A percentile compares a stretch with the other conserved stretches of the same genome.
phyloP scores from a whole-genome alignment of 2,113 vertebrate species.

The Gallinago media region DNA sequence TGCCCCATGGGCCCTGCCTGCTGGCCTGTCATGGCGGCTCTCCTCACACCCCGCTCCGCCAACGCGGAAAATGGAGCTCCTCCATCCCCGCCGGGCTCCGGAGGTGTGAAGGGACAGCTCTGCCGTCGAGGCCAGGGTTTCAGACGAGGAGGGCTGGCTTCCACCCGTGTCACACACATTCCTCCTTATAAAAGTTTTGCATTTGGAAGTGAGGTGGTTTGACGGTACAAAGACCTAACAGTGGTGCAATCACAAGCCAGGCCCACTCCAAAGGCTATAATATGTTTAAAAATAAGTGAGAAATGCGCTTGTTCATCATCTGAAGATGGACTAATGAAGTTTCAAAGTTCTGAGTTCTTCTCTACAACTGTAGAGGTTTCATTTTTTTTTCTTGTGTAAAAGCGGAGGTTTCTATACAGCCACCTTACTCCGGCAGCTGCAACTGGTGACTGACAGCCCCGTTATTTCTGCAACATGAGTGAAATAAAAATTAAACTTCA shows the following conservation, averaged over 20 bases:
- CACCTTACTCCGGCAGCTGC: not conserved
- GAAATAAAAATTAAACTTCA: not conserved
- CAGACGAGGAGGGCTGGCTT: not conserved
- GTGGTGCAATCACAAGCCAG: not conserved
- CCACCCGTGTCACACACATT: not conserved
- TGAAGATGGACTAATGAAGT: not conserved
- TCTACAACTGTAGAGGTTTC: not conserved
- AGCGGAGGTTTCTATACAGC: not conserved
- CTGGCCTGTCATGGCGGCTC: accelerated
- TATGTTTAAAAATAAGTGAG: not conserved
- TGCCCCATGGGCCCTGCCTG: accelerated
- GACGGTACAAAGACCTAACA: not conserved
- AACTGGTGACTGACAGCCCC: not conserved
- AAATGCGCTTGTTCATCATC: not conserved
- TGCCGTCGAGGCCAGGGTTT: accelerated
- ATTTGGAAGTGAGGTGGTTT: not conserved
- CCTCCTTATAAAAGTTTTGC: not conserved
- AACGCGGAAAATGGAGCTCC: accelerated
- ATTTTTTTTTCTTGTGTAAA: not conserved
- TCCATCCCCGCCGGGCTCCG: accelerated
- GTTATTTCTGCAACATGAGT: not conserved
- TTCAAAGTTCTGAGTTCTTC: not conserved
- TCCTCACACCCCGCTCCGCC: accelerated
- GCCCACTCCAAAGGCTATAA: not conserved
- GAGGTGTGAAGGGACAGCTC: not conserved